Conservation (phyloP, 1,140 invertebrate species). For the Camponotus vicinus region DNA sequence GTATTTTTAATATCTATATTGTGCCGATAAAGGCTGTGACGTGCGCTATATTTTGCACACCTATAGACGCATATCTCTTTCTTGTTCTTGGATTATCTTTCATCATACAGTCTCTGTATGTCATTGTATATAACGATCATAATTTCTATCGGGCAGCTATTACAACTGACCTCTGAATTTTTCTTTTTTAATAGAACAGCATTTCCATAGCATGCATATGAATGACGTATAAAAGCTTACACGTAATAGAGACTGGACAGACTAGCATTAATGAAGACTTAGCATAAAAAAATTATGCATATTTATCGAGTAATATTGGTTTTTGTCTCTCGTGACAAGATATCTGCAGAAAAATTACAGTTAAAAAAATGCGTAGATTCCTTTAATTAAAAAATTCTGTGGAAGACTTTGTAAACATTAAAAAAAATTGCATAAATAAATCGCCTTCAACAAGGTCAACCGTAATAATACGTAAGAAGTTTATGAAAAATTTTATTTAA, state of each 20-base stretch:
- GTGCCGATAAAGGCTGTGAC: neutral
- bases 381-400: neutral
- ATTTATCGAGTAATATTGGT: neutral
- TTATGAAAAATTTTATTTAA: neutral
- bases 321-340: neutral
- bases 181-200: constrained; percentile 3
- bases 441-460: neutral
- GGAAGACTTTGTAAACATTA: neutral
- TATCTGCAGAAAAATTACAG: neutral
- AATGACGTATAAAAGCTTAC: neutral
- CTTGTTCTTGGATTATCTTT: neutral
- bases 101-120: neutral
- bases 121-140: neutral
- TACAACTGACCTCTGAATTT: neutral
- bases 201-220: neutral
- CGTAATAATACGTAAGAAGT: neutral
- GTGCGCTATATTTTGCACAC: neutral
- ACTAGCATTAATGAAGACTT: constrained; percentile 2
- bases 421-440: neutral
- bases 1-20: neutral
- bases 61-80: neutral
- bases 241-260: neutral
- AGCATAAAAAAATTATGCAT: constrained; percentile 8
- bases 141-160: constrained; percentile 20
- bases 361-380: neutral